A percentile compares a stretch with the other conserved stretches of the same genome.
These are phyloP conservation scores for Drosophila mimetica DNA, from an alignment of 2,888 invertebrate species.

Conservation along the genomic window DNA sequence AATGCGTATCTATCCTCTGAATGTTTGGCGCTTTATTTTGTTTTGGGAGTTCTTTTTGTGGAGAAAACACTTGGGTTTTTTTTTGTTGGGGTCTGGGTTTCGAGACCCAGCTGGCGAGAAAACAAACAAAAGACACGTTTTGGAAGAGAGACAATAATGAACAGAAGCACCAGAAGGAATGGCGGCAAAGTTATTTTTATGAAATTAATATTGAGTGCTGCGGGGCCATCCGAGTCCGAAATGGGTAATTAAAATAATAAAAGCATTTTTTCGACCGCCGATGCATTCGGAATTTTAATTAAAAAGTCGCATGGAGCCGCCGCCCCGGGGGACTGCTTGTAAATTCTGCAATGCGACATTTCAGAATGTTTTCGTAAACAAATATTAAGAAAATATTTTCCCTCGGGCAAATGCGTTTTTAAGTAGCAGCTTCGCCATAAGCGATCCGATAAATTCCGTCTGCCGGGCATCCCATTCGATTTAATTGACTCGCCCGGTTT, in stretches of 20 bases:
- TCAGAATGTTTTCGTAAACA: conserved; percentile 71
- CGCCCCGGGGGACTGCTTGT: conserved; percentile 38
- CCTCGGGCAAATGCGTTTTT: conserved; percentile 61
- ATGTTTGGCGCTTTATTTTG: conserved; percentile 59
- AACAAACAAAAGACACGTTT: conserved; percentile 75
- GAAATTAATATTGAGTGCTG: conserved; percentile 76
- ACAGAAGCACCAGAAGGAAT: conserved; percentile 40
- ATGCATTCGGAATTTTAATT: conserved; percentile 74
- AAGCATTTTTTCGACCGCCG: conserved; percentile 64
- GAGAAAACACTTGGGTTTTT: conserved; percentile 49
- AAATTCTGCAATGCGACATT: conserved; percentile 65
- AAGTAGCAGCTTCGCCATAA: conserved; percentile 51
- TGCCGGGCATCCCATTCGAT: conserved; percentile 49
- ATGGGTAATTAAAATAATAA: conserved; percentile 82
- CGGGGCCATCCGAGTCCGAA: conserved; percentile 69
- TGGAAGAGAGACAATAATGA: conserved; percentile 62
- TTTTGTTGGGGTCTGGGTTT: neutral
- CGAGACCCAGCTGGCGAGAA: conserved; percentile 29
- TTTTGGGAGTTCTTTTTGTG: conserved; percentile 64
- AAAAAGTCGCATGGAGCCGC: conserved; percentile 60
- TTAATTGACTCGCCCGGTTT: conserved; percentile 66
- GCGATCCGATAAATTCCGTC: conserved; percentile 38
- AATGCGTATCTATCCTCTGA: conserved; percentile 67
- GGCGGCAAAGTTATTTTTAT: conserved; percentile 66
- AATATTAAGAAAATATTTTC: conserved; percentile 56